phyloP scores from a whole-genome alignment of 2,888 invertebrate species.

The Phrixothrix hirtus region DNA sequence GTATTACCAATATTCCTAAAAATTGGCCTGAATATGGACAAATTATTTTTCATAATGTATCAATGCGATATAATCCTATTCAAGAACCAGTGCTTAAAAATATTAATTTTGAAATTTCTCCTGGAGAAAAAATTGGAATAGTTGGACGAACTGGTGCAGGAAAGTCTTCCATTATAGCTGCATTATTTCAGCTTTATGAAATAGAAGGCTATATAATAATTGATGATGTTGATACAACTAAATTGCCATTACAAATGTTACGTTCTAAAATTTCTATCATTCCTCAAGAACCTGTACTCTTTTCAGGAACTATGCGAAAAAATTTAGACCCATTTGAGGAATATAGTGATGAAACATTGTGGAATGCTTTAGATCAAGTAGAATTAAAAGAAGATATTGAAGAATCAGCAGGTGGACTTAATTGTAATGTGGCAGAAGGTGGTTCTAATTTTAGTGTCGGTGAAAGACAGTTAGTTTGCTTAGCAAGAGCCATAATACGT shows the following conservation, averaged over 20 bases:
- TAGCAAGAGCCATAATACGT: conserved; percentile 65
- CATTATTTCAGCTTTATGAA: conserved; percentile 79
- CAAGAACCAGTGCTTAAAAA: conserved; percentile 77
- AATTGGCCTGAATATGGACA: conserved; percentile 73
- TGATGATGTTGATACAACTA: conserved; percentile 73
- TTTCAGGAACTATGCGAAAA: conserved; percentile 83
- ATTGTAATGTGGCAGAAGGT: conserved; percentile 70
- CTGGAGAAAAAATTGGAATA: conserved; percentile 71
- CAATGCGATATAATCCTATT: conserved; percentile 70
- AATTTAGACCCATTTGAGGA: conserved; percentile 89
- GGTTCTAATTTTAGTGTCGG: conserved; percentile 51
- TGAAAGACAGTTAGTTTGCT: conserved; percentile 69
- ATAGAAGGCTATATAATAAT: conserved; percentile 78
- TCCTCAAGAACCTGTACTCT: conserved; percentile 84
- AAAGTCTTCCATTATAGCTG: conserved; percentile 75
- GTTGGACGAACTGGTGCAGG: conserved; percentile 86
- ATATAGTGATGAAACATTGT: conserved; percentile 74
- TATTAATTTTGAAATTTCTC: conserved; percentile 67
- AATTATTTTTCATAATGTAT: conserved; percentile 70
- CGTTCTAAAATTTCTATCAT: conserved; percentile 81
- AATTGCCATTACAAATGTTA: conserved; percentile 75
- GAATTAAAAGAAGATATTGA: conserved; percentile 44
- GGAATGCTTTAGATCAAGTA: conserved; percentile 71
- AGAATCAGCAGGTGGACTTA: conserved; percentile 57
- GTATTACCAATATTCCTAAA: conserved; percentile 48